A percentile compares a stretch with the other conserved stretches of the same genome.
phyloP scores from a whole-genome alignment of 2,113 vertebrate genomes.

The Nothocercus julius region DNA sequence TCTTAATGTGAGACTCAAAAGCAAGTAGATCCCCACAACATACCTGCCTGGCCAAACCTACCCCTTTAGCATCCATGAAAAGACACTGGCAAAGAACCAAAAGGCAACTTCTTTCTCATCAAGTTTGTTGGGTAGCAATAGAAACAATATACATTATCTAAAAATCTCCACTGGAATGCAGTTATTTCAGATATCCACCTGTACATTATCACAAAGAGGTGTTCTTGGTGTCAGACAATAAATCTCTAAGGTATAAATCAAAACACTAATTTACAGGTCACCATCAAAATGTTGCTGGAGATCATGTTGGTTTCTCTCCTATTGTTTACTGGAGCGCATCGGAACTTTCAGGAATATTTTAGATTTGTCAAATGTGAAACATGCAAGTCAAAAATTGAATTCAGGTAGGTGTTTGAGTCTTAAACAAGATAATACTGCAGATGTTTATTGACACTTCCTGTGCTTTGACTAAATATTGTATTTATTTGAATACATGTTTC shows the following conservation, averaged over 20 bases:
- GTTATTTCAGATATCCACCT: neutral
- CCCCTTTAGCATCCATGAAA: neutral
- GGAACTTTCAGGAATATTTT: neutral
- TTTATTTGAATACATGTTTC: neutral
- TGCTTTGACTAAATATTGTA: neutral
- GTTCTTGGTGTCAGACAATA: neutral
- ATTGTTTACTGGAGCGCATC: neutral
- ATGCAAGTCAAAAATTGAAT: neutral
- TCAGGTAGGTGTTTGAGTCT: neutral
- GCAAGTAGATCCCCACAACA: neutral
- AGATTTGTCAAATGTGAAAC: neutral
- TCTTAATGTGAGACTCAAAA: neutral
- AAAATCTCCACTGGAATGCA: neutral
- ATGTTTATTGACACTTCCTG: neutral
- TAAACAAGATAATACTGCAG: neutral
- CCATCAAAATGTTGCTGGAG: neutral
- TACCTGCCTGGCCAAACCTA: neutral
- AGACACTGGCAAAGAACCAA: neutral
- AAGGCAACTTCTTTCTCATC: neutral
- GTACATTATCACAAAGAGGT: neutral
- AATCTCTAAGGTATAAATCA: neutral
- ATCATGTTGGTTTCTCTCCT: neutral
- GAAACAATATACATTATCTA: neutral
- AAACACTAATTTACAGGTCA: neutral
- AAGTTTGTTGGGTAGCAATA: neutral